phyloP scores from a whole-genome alignment of 2,113 vertebrate species.

The Azemiops feae region DNA sequence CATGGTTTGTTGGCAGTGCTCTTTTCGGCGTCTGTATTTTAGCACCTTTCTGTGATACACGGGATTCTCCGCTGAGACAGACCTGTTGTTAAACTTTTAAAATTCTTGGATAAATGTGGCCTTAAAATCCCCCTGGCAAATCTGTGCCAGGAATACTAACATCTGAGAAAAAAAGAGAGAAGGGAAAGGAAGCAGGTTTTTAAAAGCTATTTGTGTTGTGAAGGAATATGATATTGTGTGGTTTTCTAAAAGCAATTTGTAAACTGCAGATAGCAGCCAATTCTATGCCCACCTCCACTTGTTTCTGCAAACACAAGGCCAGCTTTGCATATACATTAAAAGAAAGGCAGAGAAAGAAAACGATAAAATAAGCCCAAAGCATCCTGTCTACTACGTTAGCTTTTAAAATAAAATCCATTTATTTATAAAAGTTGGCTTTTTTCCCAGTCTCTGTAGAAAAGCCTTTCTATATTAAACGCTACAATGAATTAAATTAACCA shows the following conservation, averaged over 20 bases:
- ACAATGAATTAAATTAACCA: slow-evolving; percentile 84
- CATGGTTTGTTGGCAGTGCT: not conserved
- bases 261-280: slow-evolving; percentile 69
- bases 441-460: slow-evolving; percentile 81
- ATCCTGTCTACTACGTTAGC: slow-evolving; percentile 73
- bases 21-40: not conserved
- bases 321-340: slow-evolving; percentile 61
- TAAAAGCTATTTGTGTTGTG: slow-evolving; percentile 64
- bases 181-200: slow-evolving; percentile 34
- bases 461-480: slow-evolving; percentile 81
- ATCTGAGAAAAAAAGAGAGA: slow-evolving; percentile 18
- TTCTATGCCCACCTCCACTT: slow-evolving; percentile 34
- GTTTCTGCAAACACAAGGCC: slow-evolving; percentile 58
- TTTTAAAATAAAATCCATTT: slow-evolving; percentile 83
- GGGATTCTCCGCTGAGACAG: not conserved
- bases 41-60: not conserved
- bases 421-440: slow-evolving; percentile 80
- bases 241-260: slow-evolving; percentile 66
- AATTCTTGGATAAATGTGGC: not conserved
- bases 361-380: slow-evolving; percentile 70
- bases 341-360: slow-evolving; percentile 50
- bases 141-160: slow-evolving; percentile 38
- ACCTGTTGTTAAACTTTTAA: not conserved
- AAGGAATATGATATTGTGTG: slow-evolving; percentile 61
- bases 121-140: not conserved